These are phyloP conservation scores for Drosophila suboccidentalis DNA, from an alignment of 2,888 invertebrate genomes.

Conservation along the genomic window DNA sequence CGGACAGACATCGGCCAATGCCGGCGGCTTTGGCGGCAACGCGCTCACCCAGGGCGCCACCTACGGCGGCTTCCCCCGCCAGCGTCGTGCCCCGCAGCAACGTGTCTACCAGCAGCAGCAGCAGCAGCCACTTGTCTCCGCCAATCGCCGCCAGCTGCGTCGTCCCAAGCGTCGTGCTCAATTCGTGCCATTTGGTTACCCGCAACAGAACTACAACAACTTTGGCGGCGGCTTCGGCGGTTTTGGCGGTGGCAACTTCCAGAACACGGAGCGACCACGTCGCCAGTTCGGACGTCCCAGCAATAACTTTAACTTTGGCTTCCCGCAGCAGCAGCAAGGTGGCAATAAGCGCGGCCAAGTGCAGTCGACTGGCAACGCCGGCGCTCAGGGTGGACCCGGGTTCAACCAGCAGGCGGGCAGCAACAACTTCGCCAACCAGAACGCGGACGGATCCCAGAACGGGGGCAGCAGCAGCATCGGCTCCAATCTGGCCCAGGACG, in stretches of 20 bases:
- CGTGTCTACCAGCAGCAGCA: not conserved
- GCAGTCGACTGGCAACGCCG: constrained; percentile 67
- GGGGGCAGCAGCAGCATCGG: constrained; percentile 84
- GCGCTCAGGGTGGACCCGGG: constrained; percentile 66
- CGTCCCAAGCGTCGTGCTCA: constrained; percentile 6
- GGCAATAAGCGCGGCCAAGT: constrained; percentile 42
- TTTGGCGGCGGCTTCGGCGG: not conserved
- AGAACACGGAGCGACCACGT: constrained; percentile 36
- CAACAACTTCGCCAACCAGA: constrained; percentile 76
- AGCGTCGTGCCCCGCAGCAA: constrained; percentile 37
- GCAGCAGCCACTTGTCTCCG: not conserved
- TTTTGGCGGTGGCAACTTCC: not conserved
- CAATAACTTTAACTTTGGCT: constrained; percentile 24
- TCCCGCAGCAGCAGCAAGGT: constrained; percentile 40
- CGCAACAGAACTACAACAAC: not conserved
- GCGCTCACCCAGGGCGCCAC: constrained; percentile 58
- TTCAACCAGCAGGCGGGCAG: constrained; percentile 82
- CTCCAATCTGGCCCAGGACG: constrained; percentile 83
- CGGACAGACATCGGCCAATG: constrained; percentile 79
- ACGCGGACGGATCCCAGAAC: constrained; percentile 44
- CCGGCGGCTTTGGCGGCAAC: constrained; percentile 67
- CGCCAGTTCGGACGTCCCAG: constrained; percentile 50
- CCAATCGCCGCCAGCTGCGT: not conserved
- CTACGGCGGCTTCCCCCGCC: constrained; percentile 41
- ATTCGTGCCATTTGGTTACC: constrained; percentile 1